Base-by-base conservation (phyloP, 2,797 vertebrate species). In the Tympanoctomys barrerae region DNA sequence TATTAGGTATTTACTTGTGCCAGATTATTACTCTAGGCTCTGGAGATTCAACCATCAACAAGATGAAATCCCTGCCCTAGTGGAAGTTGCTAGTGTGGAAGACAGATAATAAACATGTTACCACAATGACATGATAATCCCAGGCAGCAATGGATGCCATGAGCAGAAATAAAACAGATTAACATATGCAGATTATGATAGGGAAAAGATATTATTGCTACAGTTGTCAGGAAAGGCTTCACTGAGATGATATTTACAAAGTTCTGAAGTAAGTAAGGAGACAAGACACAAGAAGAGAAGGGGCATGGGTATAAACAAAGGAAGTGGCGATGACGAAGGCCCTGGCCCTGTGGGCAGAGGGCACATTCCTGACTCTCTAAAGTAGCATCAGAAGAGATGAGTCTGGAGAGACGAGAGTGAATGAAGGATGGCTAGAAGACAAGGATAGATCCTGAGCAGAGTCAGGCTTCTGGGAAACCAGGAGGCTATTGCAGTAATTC, bases 221-320 rank as follows among this genome's bases (percentile, higher is more conserved):
- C 13, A 24, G 10, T 80, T 14, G 42, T 57, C 84, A 64, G 61
- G 36, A 93, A 79, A 64, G 62, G 0, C 57, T 84, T 83, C 59
- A n/a, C 16, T 49, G 39, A 89, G n/a, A 59, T 52, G 18, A 52
- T 14, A 64, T 57, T 93, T 86, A 9, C 33, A 80, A 64, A 87
- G 46, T n/a, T 93, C 73, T 94, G 75, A 96, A 86, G 66, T 68
- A 84, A 52, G 70, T 64, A n/a, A 82, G 62, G 39, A 91, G 77
- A 80, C 36, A n/a, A 90, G 36, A 80, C 36, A 26, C 49, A 68
- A 68, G 22, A 52, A 91, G 18, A 46, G 5, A 11, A n/a, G 33
- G 8, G 10, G 75, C 59, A 24, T 6, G n/a, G 82, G n/a, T 84
- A 42, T 52, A 80, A 84, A 39, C 7, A 80, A 71, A 95, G 61